Percentiles rank a stretch among this genome's conserved stretches.
Conservation (phyloP, 2,113 vertebrate genomes). For the Otus sunia region DNA sequence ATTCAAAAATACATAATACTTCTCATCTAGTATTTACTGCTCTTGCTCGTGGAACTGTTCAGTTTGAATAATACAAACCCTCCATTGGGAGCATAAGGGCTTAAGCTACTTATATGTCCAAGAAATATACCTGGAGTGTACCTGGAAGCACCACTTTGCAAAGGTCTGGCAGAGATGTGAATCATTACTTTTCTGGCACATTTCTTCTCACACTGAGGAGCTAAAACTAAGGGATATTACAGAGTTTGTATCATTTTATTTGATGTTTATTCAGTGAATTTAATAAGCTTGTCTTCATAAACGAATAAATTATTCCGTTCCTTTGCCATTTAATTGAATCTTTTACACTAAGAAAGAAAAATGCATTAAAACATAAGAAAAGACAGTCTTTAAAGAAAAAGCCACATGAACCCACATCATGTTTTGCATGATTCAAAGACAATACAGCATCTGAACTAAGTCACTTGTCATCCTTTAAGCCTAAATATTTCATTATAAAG, state of each 20-base stretch:
- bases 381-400: neutral
- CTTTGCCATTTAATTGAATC: neutral
- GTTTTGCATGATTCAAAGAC: neutral
- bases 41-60: neutral
- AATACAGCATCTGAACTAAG: neutral
- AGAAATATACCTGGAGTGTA: neutral
- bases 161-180: neutral
- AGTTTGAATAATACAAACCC: neutral
- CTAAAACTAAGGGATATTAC: neutral
- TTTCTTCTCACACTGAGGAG: neutral
- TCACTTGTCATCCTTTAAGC: neutral
- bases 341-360: neutral
- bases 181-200: neutral
- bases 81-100: rapidly evolving
- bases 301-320: neutral
- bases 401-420: neutral
- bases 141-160: neutral
- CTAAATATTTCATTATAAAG: neutral
- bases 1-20: neutral
- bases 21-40: neutral
- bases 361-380: neutral
- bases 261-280: neutral
- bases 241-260: neutral
- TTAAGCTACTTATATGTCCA: neutral
- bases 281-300: neutral